These are phyloP conservation scores for Pteria penguin DNA, from an alignment of 2,888 invertebrate species.

Conservation along the genomic window DNA sequence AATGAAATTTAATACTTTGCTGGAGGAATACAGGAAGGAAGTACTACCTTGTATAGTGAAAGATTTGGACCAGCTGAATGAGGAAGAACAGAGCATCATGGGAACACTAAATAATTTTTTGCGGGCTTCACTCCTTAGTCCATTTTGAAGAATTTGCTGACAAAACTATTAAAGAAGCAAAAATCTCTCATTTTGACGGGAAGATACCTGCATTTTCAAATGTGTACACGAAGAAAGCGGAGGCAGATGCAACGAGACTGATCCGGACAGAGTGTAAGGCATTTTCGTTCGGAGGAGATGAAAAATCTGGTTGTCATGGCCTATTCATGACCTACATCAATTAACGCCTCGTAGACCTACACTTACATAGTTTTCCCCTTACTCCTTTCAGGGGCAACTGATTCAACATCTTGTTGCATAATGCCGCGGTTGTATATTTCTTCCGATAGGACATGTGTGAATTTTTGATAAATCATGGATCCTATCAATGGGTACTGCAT, in stretches of 20 bases:
- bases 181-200: background rate
- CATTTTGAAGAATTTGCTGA: slow-evolving; percentile 3
- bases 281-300: slow-evolving; percentile 13
- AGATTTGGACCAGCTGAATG: slow-evolving; percentile 25
- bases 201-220: background rate
- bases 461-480: slow-evolving; percentile 12
- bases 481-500: slow-evolving; percentile 14
- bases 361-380: slow-evolving; percentile 23
- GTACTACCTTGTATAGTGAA: slow-evolving; percentile 14
- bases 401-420: slow-evolving; percentile 41
- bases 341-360: slow-evolving; percentile 25
- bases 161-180: background rate
- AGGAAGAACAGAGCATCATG: slow-evolving; percentile 8
- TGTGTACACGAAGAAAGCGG: background rate
- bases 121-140: background rate
- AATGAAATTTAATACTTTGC: slow-evolving; percentile 24
- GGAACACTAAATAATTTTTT: slow-evolving; percentile 10
- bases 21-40: slow-evolving; percentile 25
- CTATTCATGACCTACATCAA: slow-evolving; percentile 27
- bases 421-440: slow-evolving; percentile 34
- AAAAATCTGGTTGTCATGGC: slow-evolving; percentile 36
- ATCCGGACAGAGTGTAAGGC: slow-evolving; percentile 8
- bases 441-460: slow-evolving; percentile 24
- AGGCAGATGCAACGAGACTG: slow-evolving; percentile 4
- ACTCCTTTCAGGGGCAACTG: slow-evolving; percentile 25